A percentile compares a stretch with the other conserved stretches of the same genome.
Conservation (phyloP, 2,113 vertebrate genomes). For the Macquaria australasica region DNA sequence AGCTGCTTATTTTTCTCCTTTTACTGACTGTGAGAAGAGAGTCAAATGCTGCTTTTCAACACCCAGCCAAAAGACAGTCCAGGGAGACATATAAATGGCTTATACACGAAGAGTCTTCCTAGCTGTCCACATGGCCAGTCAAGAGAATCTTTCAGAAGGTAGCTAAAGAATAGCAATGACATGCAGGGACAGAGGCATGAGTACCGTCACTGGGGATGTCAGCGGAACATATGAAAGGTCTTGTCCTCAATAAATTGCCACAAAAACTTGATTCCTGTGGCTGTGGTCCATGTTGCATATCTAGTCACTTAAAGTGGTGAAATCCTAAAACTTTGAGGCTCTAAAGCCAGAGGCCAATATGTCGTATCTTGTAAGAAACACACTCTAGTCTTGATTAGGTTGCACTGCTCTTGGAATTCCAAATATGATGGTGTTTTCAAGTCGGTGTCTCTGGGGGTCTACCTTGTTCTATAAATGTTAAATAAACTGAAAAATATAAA, state of each 20-base stretch:
- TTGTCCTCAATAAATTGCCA: slow-evolving; percentile 67
- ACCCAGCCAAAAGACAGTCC: neutral
- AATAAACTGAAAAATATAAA: slow-evolving; percentile 45
- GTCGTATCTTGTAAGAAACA: slow-evolving; percentile 18
- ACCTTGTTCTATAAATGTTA: slow-evolving; percentile 23
- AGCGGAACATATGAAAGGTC: slow-evolving; percentile 62
- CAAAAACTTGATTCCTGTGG: slow-evolving; percentile 19
- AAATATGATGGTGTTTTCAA: slow-evolving; percentile 28
- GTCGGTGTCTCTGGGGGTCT: slow-evolving; percentile 2
- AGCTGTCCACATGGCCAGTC: slow-evolving; percentile 69
- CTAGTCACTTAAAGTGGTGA: neutral
- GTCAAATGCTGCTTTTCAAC: neutral
- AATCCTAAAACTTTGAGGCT: slow-evolving; percentile 20
- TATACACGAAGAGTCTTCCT: slow-evolving; percentile 42
- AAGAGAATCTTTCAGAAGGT: slow-evolving; percentile 65
- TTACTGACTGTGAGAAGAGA: slow-evolving; percentile 7
- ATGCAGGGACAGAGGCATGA: slow-evolving; percentile 57
- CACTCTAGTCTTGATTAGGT: slow-evolving; percentile 37
- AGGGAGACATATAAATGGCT: slow-evolving; percentile 17
- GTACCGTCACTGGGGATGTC: slow-evolving; percentile 38
- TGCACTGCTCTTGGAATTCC: slow-evolving; percentile 14
- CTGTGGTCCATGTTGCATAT: slow-evolving; percentile 2
- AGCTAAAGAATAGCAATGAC: slow-evolving; percentile 64
- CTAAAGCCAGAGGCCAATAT: slow-evolving; percentile 10
- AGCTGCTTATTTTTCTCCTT: slow-evolving; percentile 39